Evolutionary conservation across 2,797 vertebrate species (phyloP).

Genomic region (Sardinella longiceps): DNA sequence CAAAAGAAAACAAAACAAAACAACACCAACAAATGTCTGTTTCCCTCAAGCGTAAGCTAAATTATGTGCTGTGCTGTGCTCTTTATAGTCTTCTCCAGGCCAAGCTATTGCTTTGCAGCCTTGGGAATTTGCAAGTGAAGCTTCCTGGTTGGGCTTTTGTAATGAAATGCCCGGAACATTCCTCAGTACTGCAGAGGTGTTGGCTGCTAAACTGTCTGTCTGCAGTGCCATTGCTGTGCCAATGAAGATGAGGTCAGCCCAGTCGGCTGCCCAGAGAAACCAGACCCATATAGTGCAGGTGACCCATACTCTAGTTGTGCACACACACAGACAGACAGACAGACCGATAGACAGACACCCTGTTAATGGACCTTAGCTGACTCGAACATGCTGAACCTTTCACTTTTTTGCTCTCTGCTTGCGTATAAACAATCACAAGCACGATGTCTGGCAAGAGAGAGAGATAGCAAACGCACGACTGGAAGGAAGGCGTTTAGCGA

Average conservation of each 20-base stretch:
- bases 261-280: neutral
- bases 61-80: neutral
- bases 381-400: slow-evolving; percentile 18
- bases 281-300: neutral
- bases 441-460: neutral
- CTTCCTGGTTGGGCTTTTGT: neutral
- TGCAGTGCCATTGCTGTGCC: neutral
- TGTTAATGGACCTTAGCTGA: neutral
- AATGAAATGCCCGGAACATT: neutral
- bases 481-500: no score
- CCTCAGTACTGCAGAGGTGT: neutral
- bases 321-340: neutral
- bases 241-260: neutral
- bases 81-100: neutral
- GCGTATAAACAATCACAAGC: slow-evolving; percentile 63
- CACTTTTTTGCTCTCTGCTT: slow-evolving; percentile 26
- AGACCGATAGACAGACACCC: neutral
- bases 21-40: neutral
- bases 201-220: neutral
- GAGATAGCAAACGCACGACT: neutral
- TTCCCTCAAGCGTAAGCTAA: neutral
- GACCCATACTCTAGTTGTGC: neutral
- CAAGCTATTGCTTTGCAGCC: neutral
- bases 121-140: neutral
- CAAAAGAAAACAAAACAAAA: neutral